Conservation (phyloP, 2,888 invertebrate genomes). For the Yponomeuta sedellus region DNA sequence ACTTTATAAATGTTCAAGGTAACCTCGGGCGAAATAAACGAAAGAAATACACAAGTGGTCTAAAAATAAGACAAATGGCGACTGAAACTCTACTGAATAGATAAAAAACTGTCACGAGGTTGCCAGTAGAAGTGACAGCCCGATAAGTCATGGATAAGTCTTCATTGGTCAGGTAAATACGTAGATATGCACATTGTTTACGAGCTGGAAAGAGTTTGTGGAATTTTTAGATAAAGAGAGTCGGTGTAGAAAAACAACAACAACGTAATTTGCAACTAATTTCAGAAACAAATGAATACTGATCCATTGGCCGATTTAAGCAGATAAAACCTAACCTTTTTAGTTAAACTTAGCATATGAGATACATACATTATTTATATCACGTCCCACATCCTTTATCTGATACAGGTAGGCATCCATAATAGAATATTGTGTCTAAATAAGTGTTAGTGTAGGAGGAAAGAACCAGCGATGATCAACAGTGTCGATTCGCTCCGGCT, state of each 20-base stretch:
- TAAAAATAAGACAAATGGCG: not conserved
- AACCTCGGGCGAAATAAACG: not conserved
- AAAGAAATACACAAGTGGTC: not conserved
- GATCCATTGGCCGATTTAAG: not conserved
- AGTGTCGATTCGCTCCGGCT: not conserved
- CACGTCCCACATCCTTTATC: conserved; percentile 8
- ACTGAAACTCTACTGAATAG: not conserved
- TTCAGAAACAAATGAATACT: too few relatives aligned
- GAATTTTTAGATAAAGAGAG: too few relatives aligned
- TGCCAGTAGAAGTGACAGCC: not conserved
- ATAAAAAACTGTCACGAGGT: not conserved
- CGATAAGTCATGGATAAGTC: not conserved
- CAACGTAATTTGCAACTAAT: too few relatives aligned
- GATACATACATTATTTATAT: not conserved
- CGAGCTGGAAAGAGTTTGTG: not conserved
- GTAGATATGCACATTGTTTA: not conserved
- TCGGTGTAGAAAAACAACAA: too few relatives aligned
- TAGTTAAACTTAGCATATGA: not conserved
- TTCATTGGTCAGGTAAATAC: not conserved
- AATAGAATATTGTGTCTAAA: conserved; percentile 5
- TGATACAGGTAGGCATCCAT: not conserved
- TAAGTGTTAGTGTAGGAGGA: not conserved
- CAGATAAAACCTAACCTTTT: not conserved
- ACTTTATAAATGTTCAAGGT: conserved; percentile 1
- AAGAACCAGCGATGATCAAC: not conserved